phyloP scores from a whole-genome alignment of 2,113 vertebrate species.

The Protobothrops flavoviridis region DNA sequence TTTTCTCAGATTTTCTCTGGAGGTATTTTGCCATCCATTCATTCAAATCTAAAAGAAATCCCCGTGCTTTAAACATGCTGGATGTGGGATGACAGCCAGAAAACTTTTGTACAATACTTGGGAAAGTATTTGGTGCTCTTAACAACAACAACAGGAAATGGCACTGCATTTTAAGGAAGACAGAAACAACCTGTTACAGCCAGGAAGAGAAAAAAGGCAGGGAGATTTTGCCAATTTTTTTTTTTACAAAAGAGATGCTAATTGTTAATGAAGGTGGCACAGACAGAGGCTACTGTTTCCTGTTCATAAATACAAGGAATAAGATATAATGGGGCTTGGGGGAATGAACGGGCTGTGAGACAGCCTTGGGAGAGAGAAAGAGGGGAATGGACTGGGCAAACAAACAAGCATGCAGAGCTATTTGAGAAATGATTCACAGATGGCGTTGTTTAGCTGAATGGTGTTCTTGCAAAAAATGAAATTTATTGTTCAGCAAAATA shows the following conservation, averaged over 20 bases:
- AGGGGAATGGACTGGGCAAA: slow-evolving; percentile 27
- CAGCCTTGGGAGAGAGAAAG: slow-evolving; percentile 60
- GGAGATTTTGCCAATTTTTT: slow-evolving; percentile 44
- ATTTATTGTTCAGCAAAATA: slow-evolving; percentile 35
- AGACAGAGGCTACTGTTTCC: slow-evolving; percentile 62
- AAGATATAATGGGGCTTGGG: slow-evolving; percentile 67
- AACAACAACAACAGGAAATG: slow-evolving; percentile 67
- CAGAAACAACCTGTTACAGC: slow-evolving; percentile 59
- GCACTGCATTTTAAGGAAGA: slow-evolving; percentile 63
- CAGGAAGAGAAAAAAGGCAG: slow-evolving; percentile 52
- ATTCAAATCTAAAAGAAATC: slow-evolving; percentile 48
- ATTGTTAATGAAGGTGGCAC: slow-evolving; percentile 50
- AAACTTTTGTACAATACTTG: slow-evolving; percentile 65
- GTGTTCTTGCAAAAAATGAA: slow-evolving; percentile 47
- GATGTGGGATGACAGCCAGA: slow-evolving; percentile 50
- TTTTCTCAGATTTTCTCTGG: slow-evolving; percentile 47
- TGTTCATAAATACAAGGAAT: slow-evolving; percentile 71
- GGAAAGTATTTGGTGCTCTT: slow-evolving; percentile 53
- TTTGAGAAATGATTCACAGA: slow-evolving; percentile 55
- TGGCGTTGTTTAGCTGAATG: slow-evolving; percentile 8
- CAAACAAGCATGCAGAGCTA: slow-evolving; percentile 53
- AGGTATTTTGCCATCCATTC: slow-evolving; percentile 43
- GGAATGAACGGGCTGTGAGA: slow-evolving; percentile 63
- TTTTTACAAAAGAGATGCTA: slow-evolving; percentile 9
- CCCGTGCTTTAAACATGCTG: slow-evolving; percentile 62